Evolutionary conservation across 2,797 vertebrate species (phyloP).

Genomic region (Jordanella pulchra): DNA sequence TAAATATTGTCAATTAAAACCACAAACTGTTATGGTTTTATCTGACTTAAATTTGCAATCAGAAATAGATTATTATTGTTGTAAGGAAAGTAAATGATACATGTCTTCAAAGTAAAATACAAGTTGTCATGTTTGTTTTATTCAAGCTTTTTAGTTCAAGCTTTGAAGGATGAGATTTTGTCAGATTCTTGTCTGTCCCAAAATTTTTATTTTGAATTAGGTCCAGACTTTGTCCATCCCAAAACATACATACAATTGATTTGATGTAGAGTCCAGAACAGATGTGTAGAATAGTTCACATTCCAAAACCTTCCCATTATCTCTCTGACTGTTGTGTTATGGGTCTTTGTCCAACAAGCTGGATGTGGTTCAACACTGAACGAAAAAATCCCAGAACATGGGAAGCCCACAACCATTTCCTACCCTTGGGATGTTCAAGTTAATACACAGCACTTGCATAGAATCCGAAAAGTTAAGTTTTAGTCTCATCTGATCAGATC

Average conservation of each 20-base stretch:
- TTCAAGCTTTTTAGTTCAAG: background rate
- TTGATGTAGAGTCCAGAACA: background rate
- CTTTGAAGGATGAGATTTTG: background rate
- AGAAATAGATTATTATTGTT: background rate
- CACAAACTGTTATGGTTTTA: background rate
- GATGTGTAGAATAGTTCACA: no score
- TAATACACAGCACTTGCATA: no score
- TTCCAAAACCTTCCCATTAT: no score
- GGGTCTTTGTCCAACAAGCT: no score
- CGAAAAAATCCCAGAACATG: background rate
- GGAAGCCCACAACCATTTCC: background rate
- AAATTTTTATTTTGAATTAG: background rate
- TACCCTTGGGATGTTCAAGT: no score
- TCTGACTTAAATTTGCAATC: background rate
- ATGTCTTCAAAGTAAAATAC: background rate
- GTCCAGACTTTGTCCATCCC: background rate
- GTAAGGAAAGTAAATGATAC: background rate
- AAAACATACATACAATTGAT: background rate
- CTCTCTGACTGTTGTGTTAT: background rate
- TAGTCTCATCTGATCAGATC: conserved; percentile 11
- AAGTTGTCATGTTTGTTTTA: background rate
- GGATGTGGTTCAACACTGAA: background rate
- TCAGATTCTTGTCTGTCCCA: background rate
- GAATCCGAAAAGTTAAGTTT: no score
- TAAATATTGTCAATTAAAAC: background rate